phyloP scores from a whole-genome alignment of 2,113 vertebrate species.

The Phrynosoma blainvillii region DNA sequence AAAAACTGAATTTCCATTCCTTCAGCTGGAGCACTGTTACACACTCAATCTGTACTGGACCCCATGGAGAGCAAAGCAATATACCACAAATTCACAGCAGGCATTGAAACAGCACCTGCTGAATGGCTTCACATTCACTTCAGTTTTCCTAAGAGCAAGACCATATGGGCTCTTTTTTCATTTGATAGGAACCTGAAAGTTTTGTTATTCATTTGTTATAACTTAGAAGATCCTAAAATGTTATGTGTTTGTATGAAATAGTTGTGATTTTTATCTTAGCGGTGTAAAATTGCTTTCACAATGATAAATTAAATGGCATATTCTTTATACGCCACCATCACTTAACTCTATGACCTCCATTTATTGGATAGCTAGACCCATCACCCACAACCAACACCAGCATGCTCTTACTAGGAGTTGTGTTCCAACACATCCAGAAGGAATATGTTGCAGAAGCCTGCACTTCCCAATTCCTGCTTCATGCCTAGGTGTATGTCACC shows the following conservation, averaged over 20 bases:
- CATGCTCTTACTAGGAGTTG: background rate
- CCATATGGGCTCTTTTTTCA: constrained; percentile 31
- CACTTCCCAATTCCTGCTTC: too few relatives aligned
- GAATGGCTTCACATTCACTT: constrained; percentile 1
- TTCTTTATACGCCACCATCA: background rate
- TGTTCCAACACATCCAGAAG: too few relatives aligned
- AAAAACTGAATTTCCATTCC: constrained; percentile 58
- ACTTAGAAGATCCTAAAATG: background rate
- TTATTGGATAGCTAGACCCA: too few relatives aligned
- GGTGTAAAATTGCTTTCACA: background rate
- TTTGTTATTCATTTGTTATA: background rate
- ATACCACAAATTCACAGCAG: constrained; percentile 21
- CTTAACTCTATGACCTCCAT: too few relatives aligned
- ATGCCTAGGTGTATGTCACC: background rate
- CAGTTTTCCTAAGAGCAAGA: constrained; percentile 15
- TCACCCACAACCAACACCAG: background rate
- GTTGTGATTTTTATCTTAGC: background rate
- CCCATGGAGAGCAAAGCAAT: constrained; percentile 40
- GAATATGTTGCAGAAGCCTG: background rate
- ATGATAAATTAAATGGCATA: background rate
- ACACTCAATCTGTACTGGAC: constrained; percentile 49
- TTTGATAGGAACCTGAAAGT: constrained; percentile 2
- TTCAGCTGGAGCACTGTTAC: constrained; percentile 53
- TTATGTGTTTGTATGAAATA: background rate
- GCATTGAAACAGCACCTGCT: constrained; percentile 4